Evolutionary conservation across 2,888 invertebrate genomes (phyloP).

Genomic region (Nemotelus nigrinus): DNA sequence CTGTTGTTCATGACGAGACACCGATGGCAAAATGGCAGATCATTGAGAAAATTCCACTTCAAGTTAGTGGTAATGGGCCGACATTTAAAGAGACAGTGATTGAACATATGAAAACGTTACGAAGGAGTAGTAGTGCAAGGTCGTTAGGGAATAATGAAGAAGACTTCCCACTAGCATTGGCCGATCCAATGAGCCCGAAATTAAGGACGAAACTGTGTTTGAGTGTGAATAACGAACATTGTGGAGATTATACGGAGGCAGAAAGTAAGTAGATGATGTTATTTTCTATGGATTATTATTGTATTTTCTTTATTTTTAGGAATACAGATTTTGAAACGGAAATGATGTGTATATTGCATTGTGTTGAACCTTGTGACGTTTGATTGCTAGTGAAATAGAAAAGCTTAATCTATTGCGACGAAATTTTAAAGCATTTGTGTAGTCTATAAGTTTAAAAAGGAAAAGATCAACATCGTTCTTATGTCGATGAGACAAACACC

Average conservation of each 20-base stretch:
- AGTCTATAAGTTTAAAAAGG: no score
- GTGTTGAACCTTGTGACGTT: no score
- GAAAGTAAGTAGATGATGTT: constrained; percentile 73
- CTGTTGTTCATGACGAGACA: constrained; percentile 70
- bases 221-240: constrained; percentile 80
- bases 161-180: constrained; percentile 68
- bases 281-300: constrained; percentile 53
- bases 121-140: constrained; percentile 66
- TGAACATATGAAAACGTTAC: constrained; percentile 69
- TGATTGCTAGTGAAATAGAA: no score
- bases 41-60: constrained; percentile 77
- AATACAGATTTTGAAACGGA: neutral
- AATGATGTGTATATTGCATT: no score
- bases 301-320: constrained; percentile 37
- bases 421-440: no score
- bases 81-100: constrained; percentile 77
- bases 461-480: no score
- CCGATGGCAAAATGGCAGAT: constrained; percentile 74
- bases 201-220: constrained; percentile 85
- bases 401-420: no score
- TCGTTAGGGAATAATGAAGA: constrained; percentile 67
- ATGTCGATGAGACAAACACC: no score
- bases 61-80: constrained; percentile 75
- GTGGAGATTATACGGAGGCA: constrained; percentile 85
- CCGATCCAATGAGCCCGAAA: constrained; percentile 73